Evolutionary conservation across 2,888 invertebrate genomes (phyloP).

Genomic region (Laspeyria flexula): DNA sequence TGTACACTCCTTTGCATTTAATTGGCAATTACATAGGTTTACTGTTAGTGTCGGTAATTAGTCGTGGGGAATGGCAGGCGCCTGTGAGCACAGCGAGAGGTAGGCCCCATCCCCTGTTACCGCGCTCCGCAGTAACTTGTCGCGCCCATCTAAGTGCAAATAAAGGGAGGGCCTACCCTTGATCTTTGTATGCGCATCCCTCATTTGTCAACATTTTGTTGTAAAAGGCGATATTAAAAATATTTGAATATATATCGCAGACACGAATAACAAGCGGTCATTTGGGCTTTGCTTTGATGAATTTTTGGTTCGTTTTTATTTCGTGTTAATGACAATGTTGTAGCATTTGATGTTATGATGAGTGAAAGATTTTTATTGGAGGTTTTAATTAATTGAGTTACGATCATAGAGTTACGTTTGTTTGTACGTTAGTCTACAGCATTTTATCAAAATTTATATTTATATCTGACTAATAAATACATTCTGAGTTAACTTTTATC

Average conservation of each 20-base stretch:
- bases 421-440: too few species aligned
- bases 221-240: conserved; percentile 50
- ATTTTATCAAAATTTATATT: neutral
- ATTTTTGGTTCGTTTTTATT: conserved; percentile 7
- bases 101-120: conserved; percentile 23
- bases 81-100: conserved; percentile 35
- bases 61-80: conserved; percentile 49
- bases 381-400: neutral
- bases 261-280: conserved; percentile 27
- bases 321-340: conserved; percentile 3
- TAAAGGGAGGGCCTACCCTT: conserved; percentile 69
- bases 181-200: conserved; percentile 73
- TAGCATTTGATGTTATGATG: neutral
- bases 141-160: conserved; percentile 80
- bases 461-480: neutral
- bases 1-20: conserved; percentile 40
- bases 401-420: neutral
- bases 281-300: conserved; percentile 16
- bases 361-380: neutral
- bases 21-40: conserved; percentile 54
- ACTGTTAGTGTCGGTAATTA: conserved; percentile 65
- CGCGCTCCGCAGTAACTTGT: conserved; percentile 69
- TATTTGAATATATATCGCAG: conserved; percentile 38
- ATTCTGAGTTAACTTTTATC: too few species aligned
- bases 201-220: conserved; percentile 75